Evolutionary conservation across 2,888 invertebrate genomes (phyloP), one percentile per base, ranked within the genome.

Genomic region (Eilema griseolum): DNA sequence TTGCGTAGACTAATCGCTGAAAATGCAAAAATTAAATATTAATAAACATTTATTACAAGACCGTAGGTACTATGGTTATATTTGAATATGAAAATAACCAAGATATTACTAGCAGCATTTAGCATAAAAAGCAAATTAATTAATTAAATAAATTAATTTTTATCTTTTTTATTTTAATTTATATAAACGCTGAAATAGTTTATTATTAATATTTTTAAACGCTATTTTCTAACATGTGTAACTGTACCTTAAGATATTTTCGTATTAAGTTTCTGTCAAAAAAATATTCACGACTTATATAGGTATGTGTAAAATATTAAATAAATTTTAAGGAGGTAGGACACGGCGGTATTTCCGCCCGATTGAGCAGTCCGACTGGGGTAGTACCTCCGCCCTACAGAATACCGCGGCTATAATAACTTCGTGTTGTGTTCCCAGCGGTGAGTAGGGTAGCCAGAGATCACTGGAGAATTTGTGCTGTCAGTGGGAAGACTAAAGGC

Each of bases 111-210:
- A 46, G 5, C 5, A 20, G 20, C 20, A 10, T 52, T 52, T 52
- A 52, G 52, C 52, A 52, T 52, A 52, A 52, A 52, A 52, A 52
- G 52, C 52, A 52, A n/a, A 52, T 52, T 52, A n/a, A 52, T 52
- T n/a, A 52, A 52, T 52, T 8, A 52, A 52, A 20, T 52, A 52
- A n/a, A n/a, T 46, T 46, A 46, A 46, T 46, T 46, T 46, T 46
- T 46, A 46, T 46, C 46, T 20, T 46, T 16, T 46, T 46, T 46
- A 46, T 52, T 52, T 52, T 52, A 52, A 1, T 52, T 52, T 52
- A 52, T 52, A n/a, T 52, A 52, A 52, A 52, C 7, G 20, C 10
- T 20, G 46, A 46, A 46, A 10, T n/a, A 52, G 52, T 52, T 52
- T n/a, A n/a, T n/a, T n/a, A n/a, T 5, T 46, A 46, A 52, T 52